Evolutionary conservation across 2,888 invertebrate genomes (phyloP), one percentile per base, ranked within the genome.

Genomic region (Hecatera dysodea): DNA sequence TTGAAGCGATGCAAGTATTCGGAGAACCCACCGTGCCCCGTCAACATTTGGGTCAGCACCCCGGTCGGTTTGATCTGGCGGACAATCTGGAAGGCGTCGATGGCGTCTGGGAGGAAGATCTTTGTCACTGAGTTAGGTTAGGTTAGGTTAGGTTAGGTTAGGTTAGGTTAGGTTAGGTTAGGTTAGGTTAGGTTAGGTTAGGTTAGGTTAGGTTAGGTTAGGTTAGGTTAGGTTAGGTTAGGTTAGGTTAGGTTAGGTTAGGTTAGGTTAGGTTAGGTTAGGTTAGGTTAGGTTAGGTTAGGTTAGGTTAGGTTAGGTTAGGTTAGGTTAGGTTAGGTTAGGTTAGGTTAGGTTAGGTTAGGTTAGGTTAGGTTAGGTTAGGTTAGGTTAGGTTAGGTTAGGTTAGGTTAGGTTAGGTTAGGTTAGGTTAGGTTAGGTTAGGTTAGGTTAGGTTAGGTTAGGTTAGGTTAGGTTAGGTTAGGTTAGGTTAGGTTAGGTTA

Each of bases 261-360:
- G 73, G 68, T 73, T 68, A 68, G 73, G 68, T 73, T 65, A 68
- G 73, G 68, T 73, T 68, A 68, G 73, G 68, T 73, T 68, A 68
- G 69, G 65, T 73, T 68, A 68, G 73, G 68, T 73, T 68, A 68
- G 73, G 67, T 73, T 68, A 68, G 73, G 68, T 73, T 68, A 68
- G 73, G 65, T 73, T 68, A 68, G 68, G 68, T 73, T 69, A 69
- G 74, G 68, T 74, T 69, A 65, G 74, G 65, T 69, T 70, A 70
- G 75, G 69, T 75, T 70, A 70, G 75, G 69, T 70, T 70, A 62
- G 79, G 46, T 79, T 81, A 81, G 81, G 78, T 81, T 69, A 69
- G 78, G 81, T 79, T 81, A 81, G 81, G 78, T 78, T 57, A 66
- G 78, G 81, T 77, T 79, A 80, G 81, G 79, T 79, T 78, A 80